These are phyloP conservation scores for Hyperopisus bebe DNA, from an alignment of 2,113 vertebrate species.

Conservation along the genomic window DNA sequence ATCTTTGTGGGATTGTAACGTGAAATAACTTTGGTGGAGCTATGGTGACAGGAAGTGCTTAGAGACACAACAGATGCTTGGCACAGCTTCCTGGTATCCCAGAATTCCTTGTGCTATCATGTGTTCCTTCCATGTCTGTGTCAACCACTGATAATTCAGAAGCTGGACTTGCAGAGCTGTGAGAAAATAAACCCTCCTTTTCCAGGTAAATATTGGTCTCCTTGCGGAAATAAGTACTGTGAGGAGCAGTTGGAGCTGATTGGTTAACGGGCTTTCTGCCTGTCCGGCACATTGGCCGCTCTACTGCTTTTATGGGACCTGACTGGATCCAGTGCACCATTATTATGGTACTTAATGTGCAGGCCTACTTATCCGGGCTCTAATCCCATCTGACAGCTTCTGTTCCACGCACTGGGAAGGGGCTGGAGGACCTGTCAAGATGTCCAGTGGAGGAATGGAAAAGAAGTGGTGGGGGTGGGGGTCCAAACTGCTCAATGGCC, in stretches of 20 bases:
- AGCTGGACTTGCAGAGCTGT: background rate
- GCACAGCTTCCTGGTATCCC: background rate
- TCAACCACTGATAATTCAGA: background rate
- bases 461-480: background rate
- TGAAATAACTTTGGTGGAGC: background rate
- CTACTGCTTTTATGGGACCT: background rate
- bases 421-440: background rate
- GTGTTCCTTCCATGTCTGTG: background rate
- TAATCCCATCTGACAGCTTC: conserved; percentile 8
- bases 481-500: background rate
- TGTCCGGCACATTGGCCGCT: background rate
- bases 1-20: background rate
- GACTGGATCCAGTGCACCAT: background rate
- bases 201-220: background rate
- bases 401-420: background rate
- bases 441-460: background rate
- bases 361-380: background rate
- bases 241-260: background rate
- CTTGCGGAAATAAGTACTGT: background rate
- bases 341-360: background rate
- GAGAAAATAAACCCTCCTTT: background rate
- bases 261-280: background rate
- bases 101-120: background rate
- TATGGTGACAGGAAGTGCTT: background rate
- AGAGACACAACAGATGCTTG: background rate